Base-by-base conservation (phyloP, 2,888 invertebrate genomes). In the Pinctada fucata region DNA sequence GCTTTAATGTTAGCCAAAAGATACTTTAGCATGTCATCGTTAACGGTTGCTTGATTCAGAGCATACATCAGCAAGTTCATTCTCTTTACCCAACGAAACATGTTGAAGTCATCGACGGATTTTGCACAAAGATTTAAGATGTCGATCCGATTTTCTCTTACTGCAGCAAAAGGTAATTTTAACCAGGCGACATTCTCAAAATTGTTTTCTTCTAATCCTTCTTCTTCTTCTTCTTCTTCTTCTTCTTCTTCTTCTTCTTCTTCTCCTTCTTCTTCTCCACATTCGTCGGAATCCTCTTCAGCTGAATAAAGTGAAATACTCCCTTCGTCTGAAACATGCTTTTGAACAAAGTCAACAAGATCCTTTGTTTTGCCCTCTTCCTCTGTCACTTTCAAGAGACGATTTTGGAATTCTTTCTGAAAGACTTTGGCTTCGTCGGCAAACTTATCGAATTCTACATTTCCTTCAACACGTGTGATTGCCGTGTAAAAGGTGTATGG, bases 111-210 rank as follows among this genome's bases (percentile, higher is more conserved):
- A 45, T 63, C 45, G 10, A 31, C 58, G 2, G 72, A 63, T 3
- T 72, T 52, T n/a, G 63, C 13, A 63, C 72, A 72, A 1, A 72
- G 10, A 2, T 72, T 49, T 45, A 72, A 58, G n/a, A 72, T 5
- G 10, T 72, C 58, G 47, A 64, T 2, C n/a, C 47, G 10, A 47
- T 64, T 72, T 58, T 48, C 10, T 13, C 48, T 13, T 45, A 72
- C 63, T 6, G 72, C 72, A 6, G 5, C 6, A 45, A 72, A 72
- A 4, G 72, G 72, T 3, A 72, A 4, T n/a, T 13, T 51, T 45
- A 72, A 49, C 72, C 72, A 72, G n/a, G 47, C 31, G n/a, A 68
- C 13, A 68, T 31, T 31, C 31, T 31, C 31, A 31, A 31, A 31
- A 31, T 31, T 31, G 31, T 31, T 31, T 31, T 31, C 31, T 31